Conservation (phyloP, 2,797 vertebrate genomes). For the Cyclura pinguis region DNA sequence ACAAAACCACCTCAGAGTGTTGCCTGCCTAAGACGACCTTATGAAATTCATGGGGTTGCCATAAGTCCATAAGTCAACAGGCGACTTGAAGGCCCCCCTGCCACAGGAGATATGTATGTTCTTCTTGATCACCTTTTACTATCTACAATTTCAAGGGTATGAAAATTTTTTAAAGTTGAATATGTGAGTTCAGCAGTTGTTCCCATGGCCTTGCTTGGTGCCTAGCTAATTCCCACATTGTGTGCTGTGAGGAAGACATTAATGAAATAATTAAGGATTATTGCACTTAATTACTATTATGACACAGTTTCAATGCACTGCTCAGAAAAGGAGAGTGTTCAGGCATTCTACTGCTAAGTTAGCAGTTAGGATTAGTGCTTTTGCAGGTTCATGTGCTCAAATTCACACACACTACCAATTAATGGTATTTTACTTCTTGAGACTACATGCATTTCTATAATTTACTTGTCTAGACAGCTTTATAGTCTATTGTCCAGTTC, state of each 20-base stretch:
- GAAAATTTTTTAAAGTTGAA: not conserved
- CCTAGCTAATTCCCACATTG: not conserved
- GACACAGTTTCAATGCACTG: not conserved
- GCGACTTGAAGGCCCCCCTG: too few species aligned
- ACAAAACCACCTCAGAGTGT: too few species aligned
- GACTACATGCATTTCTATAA: slow-evolving; percentile 23
- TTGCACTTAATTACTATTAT: slow-evolving; percentile 3
- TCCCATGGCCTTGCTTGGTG: too few species aligned
- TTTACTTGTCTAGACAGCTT: slow-evolving; percentile 39
- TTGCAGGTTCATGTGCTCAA: not conserved
- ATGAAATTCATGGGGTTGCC: too few species aligned
- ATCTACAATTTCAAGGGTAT: not conserved
- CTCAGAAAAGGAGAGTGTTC: not conserved
- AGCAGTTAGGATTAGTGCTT: not conserved
- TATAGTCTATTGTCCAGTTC: not conserved
- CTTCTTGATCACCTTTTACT: not conserved
- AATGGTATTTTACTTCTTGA: slow-evolving; percentile 22
- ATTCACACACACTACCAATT: not conserved
- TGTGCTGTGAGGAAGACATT: not conserved
- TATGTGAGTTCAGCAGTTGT: not conserved
- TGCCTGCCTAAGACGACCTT: too few species aligned
- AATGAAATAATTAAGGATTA: slow-evolving; percentile 9
- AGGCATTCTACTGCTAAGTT: not conserved
- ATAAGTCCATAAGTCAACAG: too few species aligned
- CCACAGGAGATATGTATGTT: not conserved